Evolutionary conservation across 2,888 invertebrate genomes (phyloP), one percentile per base, ranked within the genome.

Genomic region (Drosophila imparisetae): DNA sequence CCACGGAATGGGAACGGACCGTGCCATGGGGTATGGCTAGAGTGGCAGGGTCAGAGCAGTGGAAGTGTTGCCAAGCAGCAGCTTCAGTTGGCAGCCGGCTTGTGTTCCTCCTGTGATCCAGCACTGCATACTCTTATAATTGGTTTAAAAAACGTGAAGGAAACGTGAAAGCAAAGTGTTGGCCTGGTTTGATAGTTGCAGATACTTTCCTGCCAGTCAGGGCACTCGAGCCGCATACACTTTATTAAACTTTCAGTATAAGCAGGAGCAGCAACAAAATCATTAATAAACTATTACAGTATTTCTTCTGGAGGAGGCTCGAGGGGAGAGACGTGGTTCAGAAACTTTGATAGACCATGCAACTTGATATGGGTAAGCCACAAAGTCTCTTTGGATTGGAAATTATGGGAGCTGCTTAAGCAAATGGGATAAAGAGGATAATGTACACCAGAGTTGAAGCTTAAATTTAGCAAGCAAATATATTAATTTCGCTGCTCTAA

Each of bases 251-350:
- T 85, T 89, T 63, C 67, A 36, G 48, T 24, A 38, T 58, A 70
- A 61, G 65, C 75, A 64, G 70, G 45, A 60, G 65, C 67, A 69
- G 52, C 66, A 73, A 61, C 73, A 77, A 82, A 89, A 82, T 89
- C 90, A 85, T 85, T 85, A 85, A 85, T 85, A 85, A 85, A 85
- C 88, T 87, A 85, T 85, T 85, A 85, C 80, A 83, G 76, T 77
- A 81, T 86, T 81, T 84, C 78, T 61, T 53, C 29, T 59, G 64
- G 70, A 11, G 63, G 48, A 38, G 15, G 8, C 27, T 50, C 4
- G 15, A 15, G 32, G 34, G 42, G 30, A 32, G 50, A 6, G 32
- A 53, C 40, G 53, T 24, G 58, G 59, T 58, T 53, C 49, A 30
- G 29, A 58, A 84, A 86, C 72, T 86, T 84, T 74, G 66, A 53